Evolutionary conservation across 2,888 invertebrate species (phyloP), one percentile per base, ranked within the genome.

Genomic region (Leptura quadrifasciata): DNA sequence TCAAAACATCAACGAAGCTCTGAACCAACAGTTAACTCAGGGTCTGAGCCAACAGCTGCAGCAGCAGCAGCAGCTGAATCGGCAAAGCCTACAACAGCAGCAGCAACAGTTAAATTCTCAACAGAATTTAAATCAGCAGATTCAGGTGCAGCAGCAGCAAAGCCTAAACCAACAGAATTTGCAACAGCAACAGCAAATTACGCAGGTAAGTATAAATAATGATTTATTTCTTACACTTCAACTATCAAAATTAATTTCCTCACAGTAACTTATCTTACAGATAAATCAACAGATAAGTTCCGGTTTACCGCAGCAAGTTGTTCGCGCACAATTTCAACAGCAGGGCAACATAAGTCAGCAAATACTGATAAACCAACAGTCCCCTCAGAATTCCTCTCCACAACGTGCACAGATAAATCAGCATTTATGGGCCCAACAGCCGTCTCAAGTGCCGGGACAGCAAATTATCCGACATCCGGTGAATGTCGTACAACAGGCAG

Each of bases 391-490:
- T 35, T 74, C 78, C 6, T 60, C 72, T 9, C 65, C 73, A 0
- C 76, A 80, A 65, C 79, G 83, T 89, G 79, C 90, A 8, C 84
- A 80, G 72, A 75, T 81, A n/a, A 80, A 78, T 75, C 85, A 84
- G 55, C 85, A 85, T 54, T 72, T 84, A 65, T 82, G 82, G 82
- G 61, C 78, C 4, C 84, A 82, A 63, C 91, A 86, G 61, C 86
- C 75, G 0, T 24, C 75, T 10, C 79, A 79, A 64, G 74, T 76
- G 3, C 72, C 77, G 3, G 77, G 77, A 1, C 91, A 91, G 80
- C 91, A 87, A 74, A 85, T 91, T 79, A 90, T 87, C 52, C 79
- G 85, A 17, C 90, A 90, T 39, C 92, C 91, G 79, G 91, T 91
- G 0, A 91, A 90, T 69, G 88, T 90, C 76, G 91, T 91, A 6